These are phyloP conservation scores for Entomobrya multifasciata DNA, from an alignment of 2,888 invertebrate species.

Conservation along the genomic window DNA sequence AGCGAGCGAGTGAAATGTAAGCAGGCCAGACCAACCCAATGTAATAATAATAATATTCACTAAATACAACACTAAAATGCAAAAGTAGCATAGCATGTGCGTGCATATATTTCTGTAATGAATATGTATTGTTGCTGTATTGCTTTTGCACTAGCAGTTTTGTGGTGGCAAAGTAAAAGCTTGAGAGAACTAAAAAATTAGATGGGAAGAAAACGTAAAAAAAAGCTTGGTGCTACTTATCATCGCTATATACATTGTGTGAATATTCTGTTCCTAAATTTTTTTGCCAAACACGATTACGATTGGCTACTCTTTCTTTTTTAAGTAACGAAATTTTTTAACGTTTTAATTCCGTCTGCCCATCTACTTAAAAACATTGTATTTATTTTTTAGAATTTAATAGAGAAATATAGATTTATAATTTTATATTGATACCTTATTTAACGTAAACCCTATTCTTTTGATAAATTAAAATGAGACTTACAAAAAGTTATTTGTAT, in stretches of 20 bases:
- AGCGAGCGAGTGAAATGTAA: conserved; percentile 59
- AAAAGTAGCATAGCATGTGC: conserved; percentile 24
- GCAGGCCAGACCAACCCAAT: conserved; percentile 60
- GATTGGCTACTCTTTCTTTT: too few species aligned
- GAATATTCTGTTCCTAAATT: not conserved
- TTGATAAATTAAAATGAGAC: too few species aligned
- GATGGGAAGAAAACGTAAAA: conserved; percentile 42
- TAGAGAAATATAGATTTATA: too few species aligned
- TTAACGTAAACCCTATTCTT: too few species aligned
- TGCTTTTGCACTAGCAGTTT: not conserved
- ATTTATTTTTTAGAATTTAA: too few species aligned
- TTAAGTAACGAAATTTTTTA: too few species aligned
- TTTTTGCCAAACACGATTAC: too few species aligned
- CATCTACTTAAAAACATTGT: too few species aligned
- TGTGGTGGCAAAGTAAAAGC: conserved; percentile 53
- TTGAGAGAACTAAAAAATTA: conserved; percentile 59
- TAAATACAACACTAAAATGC: conserved; percentile 14
- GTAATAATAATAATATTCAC: conserved; percentile 53
- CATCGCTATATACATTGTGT: not conserved
- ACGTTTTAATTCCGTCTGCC: too few species aligned
- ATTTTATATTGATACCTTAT: too few species aligned
- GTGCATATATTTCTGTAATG: not conserved
- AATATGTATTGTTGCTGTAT: conserved; percentile 5
- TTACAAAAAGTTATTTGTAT: too few species aligned
- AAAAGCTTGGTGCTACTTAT: conserved; percentile 9